Evolutionary conservation across 2,797 vertebrate species (phyloP), one percentile per base, ranked within the genome.

Genomic region (Taeniopygia guttata): DNA sequence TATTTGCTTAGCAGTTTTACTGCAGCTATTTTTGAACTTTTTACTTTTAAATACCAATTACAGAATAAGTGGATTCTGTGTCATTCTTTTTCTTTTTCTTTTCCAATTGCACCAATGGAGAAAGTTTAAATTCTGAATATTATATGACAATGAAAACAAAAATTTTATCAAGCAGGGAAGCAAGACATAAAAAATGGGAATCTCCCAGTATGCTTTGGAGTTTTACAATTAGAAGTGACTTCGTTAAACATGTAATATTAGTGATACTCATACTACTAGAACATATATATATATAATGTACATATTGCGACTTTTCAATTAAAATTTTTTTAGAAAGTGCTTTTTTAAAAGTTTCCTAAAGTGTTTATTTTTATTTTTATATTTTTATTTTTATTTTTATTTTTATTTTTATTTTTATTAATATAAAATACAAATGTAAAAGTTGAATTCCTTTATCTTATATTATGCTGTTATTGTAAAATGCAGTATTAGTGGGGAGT

Each of bases 91-190:
- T 4, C 15, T 5, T 48, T 54, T 34, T 11, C 10, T 74, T 52
- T 25, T 12, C 25, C 5, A 45, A 0, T 43, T 69, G 22, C 2
- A 1, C 9, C 69, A 72, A 19, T 48, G 6, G 48, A 51, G 29
- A 27, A 16, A 56, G 14, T 38, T 70, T 58, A 70, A 55, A 51
- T 74, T 3, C 17, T 36, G 2, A 52, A 84, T 84, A 15, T 52
- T 42, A n/a, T 67, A 48, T 9, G 19, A 27, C 48, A 67, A 16
- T 84, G 36, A 49, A 73, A 91, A 36, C 25, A 87, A 54, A 85
- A 55, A 4, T 3, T 30, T 68, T 40, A 46, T 67, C 27, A 72
- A 68, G 16, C 17, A 59, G 18, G 8, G 25, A 86, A 62, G 5
- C 8, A 26, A 78, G 64, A 64, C 32, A 38, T 64, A 9, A 67